These are phyloP conservation scores for Drosophila maculinotata DNA, from an alignment of 2,888 invertebrate species.

Conservation along the genomic window DNA sequence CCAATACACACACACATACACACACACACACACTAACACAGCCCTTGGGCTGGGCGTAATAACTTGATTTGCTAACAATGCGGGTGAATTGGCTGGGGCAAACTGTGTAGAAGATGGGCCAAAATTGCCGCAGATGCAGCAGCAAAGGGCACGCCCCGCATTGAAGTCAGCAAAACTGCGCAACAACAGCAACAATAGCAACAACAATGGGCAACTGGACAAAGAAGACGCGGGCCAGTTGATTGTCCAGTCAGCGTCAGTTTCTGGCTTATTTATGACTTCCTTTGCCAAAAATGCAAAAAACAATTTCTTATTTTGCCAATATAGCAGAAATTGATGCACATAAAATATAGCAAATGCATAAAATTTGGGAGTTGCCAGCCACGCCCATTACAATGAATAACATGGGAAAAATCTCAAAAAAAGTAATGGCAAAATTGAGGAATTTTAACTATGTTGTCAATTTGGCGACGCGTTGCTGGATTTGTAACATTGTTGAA, in stretches of 20 bases:
- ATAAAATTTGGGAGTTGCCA: constrained; percentile 33
- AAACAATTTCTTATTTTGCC: constrained; percentile 71
- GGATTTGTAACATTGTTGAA: neutral
- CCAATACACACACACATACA: constrained; percentile 42
- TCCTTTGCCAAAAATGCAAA: constrained; percentile 68
- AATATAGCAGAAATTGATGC: constrained; percentile 72
- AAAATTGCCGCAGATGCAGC: constrained; percentile 71
- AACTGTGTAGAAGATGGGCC: constrained; percentile 1
- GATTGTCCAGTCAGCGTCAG: constrained; percentile 75
- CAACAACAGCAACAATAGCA: constrained; percentile 19
- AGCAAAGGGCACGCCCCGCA: constrained; percentile 55
- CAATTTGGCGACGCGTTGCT: neutral
- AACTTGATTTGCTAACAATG: constrained; percentile 78
- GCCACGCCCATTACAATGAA: constrained; percentile 47
- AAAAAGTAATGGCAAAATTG: constrained; percentile 6
- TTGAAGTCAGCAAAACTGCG: constrained; percentile 47
- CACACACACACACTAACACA: constrained; percentile 11
- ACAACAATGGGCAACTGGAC: constrained; percentile 30
- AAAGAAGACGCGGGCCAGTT: constrained; percentile 52
- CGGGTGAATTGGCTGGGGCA: constrained; percentile 54
- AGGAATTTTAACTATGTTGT: constrained; percentile 12
- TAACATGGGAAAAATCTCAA: constrained; percentile 4
- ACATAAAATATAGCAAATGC: constrained; percentile 72
- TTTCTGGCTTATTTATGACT: constrained; percentile 75
- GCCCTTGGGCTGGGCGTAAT: constrained; percentile 53